These are phyloP conservation scores for Menidia beryllina DNA, from an alignment of 2,113 vertebrate species.

Conservation along the genomic window DNA sequence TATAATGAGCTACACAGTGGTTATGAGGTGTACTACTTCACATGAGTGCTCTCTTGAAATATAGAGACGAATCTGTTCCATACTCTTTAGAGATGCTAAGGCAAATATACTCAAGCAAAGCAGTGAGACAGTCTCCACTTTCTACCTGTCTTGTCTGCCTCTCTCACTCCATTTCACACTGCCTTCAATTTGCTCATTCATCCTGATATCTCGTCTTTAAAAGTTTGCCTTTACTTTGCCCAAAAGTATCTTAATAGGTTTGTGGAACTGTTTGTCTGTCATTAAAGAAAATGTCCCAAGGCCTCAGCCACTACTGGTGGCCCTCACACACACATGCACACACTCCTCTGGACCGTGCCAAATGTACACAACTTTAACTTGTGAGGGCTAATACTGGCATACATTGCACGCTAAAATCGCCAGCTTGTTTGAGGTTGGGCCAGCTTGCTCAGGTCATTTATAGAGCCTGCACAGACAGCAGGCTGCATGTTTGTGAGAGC, in stretches of 20 bases:
- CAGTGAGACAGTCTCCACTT: constrained; percentile 17
- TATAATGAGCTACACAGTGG: constrained; percentile 47
- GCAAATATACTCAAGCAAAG: constrained; percentile 70
- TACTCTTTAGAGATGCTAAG: constrained; percentile 56
- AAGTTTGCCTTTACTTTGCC: constrained; percentile 20
- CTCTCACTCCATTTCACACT: constrained; percentile 12
- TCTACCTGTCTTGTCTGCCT: constrained; percentile 14
- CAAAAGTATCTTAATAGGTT: constrained; percentile 42
- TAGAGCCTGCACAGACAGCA: constrained; percentile 31
- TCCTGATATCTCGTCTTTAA: constrained; percentile 3
- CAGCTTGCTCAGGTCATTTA: constrained; percentile 57
- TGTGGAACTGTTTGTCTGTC: constrained; percentile 24
- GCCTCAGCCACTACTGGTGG: constrained; percentile 36
- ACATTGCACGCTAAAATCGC: constrained; percentile 44
- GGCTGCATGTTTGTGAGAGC: constrained; percentile 4
- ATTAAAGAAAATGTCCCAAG: constrained; percentile 33
- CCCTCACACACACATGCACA: neutral
- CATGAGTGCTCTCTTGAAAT: constrained; percentile 40
- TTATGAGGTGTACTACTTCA: constrained; percentile 40
- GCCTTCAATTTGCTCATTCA: constrained; percentile 48
- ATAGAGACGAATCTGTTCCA: constrained; percentile 62
- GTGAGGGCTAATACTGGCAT: constrained; percentile 53
- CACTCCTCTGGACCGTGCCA: neutral
- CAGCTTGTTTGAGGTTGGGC: constrained; percentile 60
- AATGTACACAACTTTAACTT: constrained; percentile 31